Evolutionary conservation across 2,888 invertebrate species (phyloP).

Genomic region (Apamea sordens): DNA sequence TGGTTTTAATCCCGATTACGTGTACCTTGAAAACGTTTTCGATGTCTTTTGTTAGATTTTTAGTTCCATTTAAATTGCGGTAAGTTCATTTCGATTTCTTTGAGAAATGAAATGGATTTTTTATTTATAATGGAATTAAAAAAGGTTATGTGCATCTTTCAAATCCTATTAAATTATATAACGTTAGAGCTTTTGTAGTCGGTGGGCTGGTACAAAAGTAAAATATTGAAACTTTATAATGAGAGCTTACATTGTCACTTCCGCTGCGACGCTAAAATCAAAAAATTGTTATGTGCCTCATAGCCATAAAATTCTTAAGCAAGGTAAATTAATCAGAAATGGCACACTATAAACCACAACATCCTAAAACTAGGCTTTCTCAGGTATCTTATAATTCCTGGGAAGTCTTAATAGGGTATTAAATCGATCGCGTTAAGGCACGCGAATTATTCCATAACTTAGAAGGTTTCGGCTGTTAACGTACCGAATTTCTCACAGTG

Average conservation of each 20-base stretch:
- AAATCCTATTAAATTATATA: conserved; percentile 67
- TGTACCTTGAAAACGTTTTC: conserved; percentile 80
- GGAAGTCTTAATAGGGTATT: conserved; percentile 73
- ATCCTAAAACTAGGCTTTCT: conserved; percentile 62
- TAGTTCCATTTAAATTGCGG: conserved; percentile 79
- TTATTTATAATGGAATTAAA: conserved; percentile 70
- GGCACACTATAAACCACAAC: conserved; percentile 45
- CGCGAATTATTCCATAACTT: conserved; percentile 77
- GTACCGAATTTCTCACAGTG: conserved; percentile 69
- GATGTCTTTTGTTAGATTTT: conserved; percentile 79
- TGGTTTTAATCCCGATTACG: conserved; percentile 86
- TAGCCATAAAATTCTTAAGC: background rate
- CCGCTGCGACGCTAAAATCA: background rate
- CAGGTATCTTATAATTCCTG: conserved; percentile 66
- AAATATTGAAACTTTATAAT: background rate
- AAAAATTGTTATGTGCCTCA: background rate
- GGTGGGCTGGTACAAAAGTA: background rate
- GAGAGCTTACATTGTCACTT: background rate
- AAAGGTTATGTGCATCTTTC: conserved; percentile 66
- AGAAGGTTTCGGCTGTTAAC: conserved; percentile 71
- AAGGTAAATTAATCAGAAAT: conserved; percentile 15
- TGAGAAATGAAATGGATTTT: conserved; percentile 59
- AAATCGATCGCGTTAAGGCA: conserved; percentile 71
- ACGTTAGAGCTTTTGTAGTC: conserved; percentile 5
- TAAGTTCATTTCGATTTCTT: conserved; percentile 75